Evolutionary conservation across 2,888 invertebrate species (phyloP), one percentile per base, ranked within the genome.

Genomic region (Coecobrya sp.): DNA sequence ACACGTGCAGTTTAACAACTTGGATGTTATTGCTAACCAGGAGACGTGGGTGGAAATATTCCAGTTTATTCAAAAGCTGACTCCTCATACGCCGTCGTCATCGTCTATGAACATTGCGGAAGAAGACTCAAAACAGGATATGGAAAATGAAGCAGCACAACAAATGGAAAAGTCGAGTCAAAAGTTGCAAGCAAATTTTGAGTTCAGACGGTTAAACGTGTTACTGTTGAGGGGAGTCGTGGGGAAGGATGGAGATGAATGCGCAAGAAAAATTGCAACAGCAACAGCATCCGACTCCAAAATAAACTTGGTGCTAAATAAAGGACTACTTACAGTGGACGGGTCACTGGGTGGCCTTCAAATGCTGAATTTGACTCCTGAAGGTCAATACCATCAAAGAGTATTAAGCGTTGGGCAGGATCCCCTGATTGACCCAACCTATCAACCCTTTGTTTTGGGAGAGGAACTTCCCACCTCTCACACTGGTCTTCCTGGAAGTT

Each of bases 21-120:
- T 99, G 94, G 99, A 99, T 95, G 98, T 99, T 87, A 99, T 99
- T 93, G 98, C 99, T 0, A 99, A 99, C 96, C 99, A 99, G 95
- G 99, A 99, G 96, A 99, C 99, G 0, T 98, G 99, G 94, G 98
- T 99, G 11, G 99, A 99, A 96, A 96, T 99, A 91, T 97, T 99
- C 10, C 94, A 94, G 68, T 94, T 94, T 88, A 86, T 94, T n/a
- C 94, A 94, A 70, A 91, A 91, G 68, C 79, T 93, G 25, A 86
- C 73, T 27, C 94, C 93, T 4, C 76, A 42, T 7, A 36, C 36
- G 25, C 49, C 2, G 52, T 27, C n/a, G 25, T 30, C 45, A 11
- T 42, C 42, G 42, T 30, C 27, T n/a, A 52, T 22, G n/a, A 22
- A 19, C 22, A 5, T 13, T 81, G 27, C 13, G 4, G 30, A 27